Base-by-base conservation (phyloP, 2,888 invertebrate genomes). In the Apantesis nais region DNA sequence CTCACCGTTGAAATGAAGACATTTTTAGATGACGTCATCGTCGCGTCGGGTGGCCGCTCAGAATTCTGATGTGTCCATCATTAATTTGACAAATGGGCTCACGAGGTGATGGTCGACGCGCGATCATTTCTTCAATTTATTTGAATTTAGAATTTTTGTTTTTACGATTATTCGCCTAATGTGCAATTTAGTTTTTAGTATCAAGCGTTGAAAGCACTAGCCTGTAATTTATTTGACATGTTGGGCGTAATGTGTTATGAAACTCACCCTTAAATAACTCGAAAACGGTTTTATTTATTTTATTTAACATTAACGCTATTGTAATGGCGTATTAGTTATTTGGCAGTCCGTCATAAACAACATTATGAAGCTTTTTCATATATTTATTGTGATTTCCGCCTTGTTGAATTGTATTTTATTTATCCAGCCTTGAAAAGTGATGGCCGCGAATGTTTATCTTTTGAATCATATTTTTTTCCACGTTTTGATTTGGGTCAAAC, bases 21-120 rank as follows among this genome's bases (percentile, higher is more conserved):
- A 81, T 83, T 80, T 79, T 75, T 76, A 74, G 72, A 70, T 83
- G 80, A 82, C 76, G 80, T 76, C 76, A 78, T 67, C 71, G 66
- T 41, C 82, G 72, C 81, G 77, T 84, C 83, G 81, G 87, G 85
- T 89, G 88, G 86, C 86, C 85, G 82, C 84, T 84, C 86, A 85
- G 86, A 87, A 90, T 92, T 90, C 89, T 89, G 90, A 91, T 89
- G 89, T 89, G 87, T 86, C 86, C 88, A 86, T 91, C 92, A 92
- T 94, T 93, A 93, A 89, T 90, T 91, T 93, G 93, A 93, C 92
- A 93, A 92, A 94, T 92, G 92, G 87, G 79, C 82, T 83, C 82
- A 86, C 79, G 83, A 83, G 83, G 80, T 78, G 83, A 80, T 80
- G 79, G 78, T 83, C 78, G 83, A 80, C 80, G 83, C 74, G 80